These are phyloP conservation scores for Tricholaema leucomelas DNA, from an alignment of 2,113 vertebrate genomes.

Conservation along the genomic window DNA sequence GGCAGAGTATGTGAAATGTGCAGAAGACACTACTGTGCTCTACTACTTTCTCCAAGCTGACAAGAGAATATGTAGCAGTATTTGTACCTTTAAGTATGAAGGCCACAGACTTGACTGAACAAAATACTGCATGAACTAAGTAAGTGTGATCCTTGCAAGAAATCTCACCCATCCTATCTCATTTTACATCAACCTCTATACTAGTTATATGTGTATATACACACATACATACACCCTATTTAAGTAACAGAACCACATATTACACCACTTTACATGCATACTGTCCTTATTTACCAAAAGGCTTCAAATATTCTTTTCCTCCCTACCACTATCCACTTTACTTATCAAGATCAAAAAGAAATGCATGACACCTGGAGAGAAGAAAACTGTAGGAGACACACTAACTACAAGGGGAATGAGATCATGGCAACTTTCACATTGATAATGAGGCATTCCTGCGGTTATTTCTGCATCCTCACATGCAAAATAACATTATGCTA, in stretches of 20 bases:
- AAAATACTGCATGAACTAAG: neutral
- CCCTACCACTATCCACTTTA: neutral
- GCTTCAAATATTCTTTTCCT: neutral
- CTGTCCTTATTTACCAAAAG: neutral
- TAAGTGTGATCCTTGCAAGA: neutral
- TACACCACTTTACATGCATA: neutral
- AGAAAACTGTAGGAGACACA: neutral
- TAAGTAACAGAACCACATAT: neutral
- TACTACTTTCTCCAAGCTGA: neutral
- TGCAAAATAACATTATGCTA: neutral
- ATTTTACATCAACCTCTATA: neutral
- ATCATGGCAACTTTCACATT: neutral
- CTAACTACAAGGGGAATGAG: neutral
- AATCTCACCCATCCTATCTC: neutral
- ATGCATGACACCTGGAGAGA: neutral
- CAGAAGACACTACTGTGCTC: neutral
- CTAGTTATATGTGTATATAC: neutral
- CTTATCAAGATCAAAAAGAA: neutral
- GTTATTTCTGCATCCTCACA: neutral
- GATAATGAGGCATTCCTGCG: neutral
- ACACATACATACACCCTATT: neutral
- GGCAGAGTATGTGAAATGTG: neutral
- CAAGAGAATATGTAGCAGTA: rapidly evolving
- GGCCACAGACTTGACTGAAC: neutral
- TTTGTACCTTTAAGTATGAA: neutral